Base-by-base conservation (phyloP, 2,888 invertebrate genomes). In the Lochmaea crataegi region DNA sequence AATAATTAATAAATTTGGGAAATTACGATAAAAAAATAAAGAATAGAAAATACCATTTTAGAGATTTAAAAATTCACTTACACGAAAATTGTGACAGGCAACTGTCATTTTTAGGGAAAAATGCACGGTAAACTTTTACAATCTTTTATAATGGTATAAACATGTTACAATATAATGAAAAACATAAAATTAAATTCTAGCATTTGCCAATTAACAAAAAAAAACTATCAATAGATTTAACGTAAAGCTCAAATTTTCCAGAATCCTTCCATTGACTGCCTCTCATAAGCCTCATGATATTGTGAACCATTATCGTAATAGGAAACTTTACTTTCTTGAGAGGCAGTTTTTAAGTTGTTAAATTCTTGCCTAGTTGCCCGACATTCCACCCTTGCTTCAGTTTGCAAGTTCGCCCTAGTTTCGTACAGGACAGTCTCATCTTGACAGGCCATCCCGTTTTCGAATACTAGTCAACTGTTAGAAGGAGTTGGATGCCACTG, bases 391-490 rank as follows among this genome's bases (percentile, higher is more conserved):
- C 1, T 14, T 5, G 10, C 57, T 32, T 51, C 4, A 22, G n/a
- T n/a, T n/a, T n/a, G n/a, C 2, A 11, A 12, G 9, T 5, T 14
- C 58, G 32, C 26, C 11, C 32, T 32, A 32, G 14, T 2, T 58
- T 26, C 58, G 14, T n/a, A 32, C 26, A 53, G 53, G 32, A 58
- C 14, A 32, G 32, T 32, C 58, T 32, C 53, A 53, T 14, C 58
- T 32, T 26, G 58, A 58, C 14, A 58, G 26, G 14, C 14, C 12
- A 32, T 58, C 58, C 32, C n/a, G 32, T 58, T 32, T 58, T 63
- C 64, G 68, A 70, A 75, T 71, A 74, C 77, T 69, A 84, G 82
- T 83, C 83, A 79, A 84, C 79, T 79, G 63, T 65, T 68, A 56
- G 77, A 77, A 72, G 78, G 75, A 71, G 76, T 60, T 41, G 77